Base-by-base conservation (phyloP, 2,888 invertebrate species). In the Andrena camellia region DNA sequence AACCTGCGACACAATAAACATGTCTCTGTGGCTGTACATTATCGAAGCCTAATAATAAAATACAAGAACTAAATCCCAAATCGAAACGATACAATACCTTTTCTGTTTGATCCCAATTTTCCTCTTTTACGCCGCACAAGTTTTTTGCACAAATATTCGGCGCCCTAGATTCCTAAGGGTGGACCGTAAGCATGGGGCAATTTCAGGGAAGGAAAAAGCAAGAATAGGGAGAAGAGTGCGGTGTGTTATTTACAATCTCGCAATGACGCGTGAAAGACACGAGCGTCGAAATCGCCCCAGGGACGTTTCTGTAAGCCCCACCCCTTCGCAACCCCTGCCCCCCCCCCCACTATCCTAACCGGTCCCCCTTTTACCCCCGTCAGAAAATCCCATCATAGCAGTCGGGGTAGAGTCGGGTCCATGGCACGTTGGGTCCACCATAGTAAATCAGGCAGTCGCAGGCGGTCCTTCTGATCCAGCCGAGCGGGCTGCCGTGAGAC, bases 391-490 rank as follows among this genome's bases (percentile, higher is more conserved):
- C 90, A 87, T 90, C 90, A 86, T 88, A 86, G 84, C 86, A 82
- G 84, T 78, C 78, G 76, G 86, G 81, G 84, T 84, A 85, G 84
- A 86, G 64, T 57, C 81, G 60, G 90, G 87, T 89, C 90, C 89
- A 87, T 81, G 85, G 83, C 78, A 84, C 83, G 86, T 85, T 88
- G 87, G 90, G 90, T 91, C 91, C 90, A 90, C 92, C 91, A 91
- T 92, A 92, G 92, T 93, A 93, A 93, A 93, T 93, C 93, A 93
- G 93, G 90, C 92, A 92, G 91, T 93, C 91, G 92, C 93, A 92
- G 93, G 93, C 93, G 93, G 93, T 93, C 92, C 92, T 93, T 93
- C 92, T 93, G 93, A 93, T 93, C 93, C 92, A 91, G 90, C 88
- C 91, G 87, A 80, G 84, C 89, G 89, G 89, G 90, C 88, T 87